Base-by-base conservation (phyloP, 2,113 vertebrate genomes). In the Gambusia holbrooki region DNA sequence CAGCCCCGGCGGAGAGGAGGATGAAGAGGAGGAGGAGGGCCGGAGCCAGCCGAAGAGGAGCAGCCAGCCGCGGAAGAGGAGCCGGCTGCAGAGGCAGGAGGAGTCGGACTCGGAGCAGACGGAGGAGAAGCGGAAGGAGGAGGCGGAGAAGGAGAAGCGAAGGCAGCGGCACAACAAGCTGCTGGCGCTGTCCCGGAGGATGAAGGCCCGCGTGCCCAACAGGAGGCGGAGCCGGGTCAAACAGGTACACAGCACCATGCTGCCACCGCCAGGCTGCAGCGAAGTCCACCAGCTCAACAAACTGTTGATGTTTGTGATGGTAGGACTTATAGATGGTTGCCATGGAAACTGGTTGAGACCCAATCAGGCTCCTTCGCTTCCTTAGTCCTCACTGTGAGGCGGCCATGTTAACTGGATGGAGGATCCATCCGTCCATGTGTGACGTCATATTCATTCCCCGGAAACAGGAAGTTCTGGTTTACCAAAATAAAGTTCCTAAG, bases 81-180 rank as follows among this genome's bases (percentile, higher is more conserved):
- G 83, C 80, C 28, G 92, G 61, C 68, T 93, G 63, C 89, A 91
- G 88, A 84, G 75, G 11, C 88, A 84, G 74, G 90, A 92, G 4
- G 92, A 93, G 74, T 93, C 92, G 0, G 92, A 93, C 79, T 92
- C 92, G 19, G 92, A 93, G 5, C 76, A 58, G 1, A 79, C 58
- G 0, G 92, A 93, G 81, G 84, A 92, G 77, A 90, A 87, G 69
- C 63, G 71, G 67, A 77, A 22, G 29, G 88, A 88, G 40, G 90
- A 88, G 76, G 86, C 66, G 15, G 90, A 91, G 88, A 93, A 90
- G 76, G 80, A 48, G 28, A 92, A 89, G 85, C 88, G 64, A 83
- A 81, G 88, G 65, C 89, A 89, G 88, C 87, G 91, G 76, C 91
- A 92, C 85, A 86, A 90, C 82, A 92, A 92, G 76, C 87, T 92